phyloP scores from a whole-genome alignment of 2,888 invertebrate species.

The Acholoe squamosa region DNA sequence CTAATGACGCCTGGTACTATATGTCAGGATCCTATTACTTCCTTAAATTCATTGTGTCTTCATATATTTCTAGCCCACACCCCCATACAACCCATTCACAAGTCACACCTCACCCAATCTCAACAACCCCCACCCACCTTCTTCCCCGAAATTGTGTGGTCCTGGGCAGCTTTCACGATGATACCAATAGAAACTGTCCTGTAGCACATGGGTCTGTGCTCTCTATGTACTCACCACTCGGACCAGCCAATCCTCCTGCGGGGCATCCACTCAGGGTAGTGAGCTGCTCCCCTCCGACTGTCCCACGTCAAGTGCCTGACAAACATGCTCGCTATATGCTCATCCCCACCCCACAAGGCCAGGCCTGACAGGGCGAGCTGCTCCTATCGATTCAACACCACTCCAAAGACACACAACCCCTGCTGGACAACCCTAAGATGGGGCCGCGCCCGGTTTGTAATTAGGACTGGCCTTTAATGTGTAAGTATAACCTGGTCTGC shows the following conservation, averaged over 20 bases:
- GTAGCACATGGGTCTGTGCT: background rate
- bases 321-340: constrained; percentile 42
- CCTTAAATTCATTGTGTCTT: too few species aligned
- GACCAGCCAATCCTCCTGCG: background rate
- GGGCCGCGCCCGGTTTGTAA: background rate
- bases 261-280: background rate
- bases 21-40: too few species aligned
- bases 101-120: background rate
- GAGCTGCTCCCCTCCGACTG: background rate
- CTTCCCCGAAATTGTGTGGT: background rate
- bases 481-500: background rate
- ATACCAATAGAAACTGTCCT: background rate
- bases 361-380: background rate
- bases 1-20: too few species aligned
- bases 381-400: constrained; percentile 3
- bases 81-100: background rate
- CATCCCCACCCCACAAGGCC: background rate
- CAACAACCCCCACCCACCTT: background rate
- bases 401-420: background rate
- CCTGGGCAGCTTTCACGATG: background rate
- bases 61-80: too few species aligned
- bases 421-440: background rate
- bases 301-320: background rate
- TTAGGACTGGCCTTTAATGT: background rate
- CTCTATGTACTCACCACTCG: constrained; percentile 39